Evolutionary conservation across 2,888 invertebrate species (phyloP).

Genomic region (Scaptomyza flava): DNA sequence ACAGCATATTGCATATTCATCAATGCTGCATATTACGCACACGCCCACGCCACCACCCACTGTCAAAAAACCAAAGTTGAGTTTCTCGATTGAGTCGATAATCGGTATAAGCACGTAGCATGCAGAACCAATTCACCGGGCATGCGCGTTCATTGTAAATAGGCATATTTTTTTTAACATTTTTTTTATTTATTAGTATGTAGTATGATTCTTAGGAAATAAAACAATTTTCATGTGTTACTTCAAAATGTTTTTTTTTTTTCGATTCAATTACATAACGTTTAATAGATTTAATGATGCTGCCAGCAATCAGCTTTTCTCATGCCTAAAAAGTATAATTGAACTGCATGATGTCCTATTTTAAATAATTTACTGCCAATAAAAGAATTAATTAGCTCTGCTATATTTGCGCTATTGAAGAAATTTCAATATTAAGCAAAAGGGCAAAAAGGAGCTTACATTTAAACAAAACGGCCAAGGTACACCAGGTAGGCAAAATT

Average conservation of each 20-base stretch:
- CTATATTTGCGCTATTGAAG: not conserved
- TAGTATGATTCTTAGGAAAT: conserved; percentile 38
- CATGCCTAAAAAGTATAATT: too few species aligned
- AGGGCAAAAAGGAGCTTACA: not conserved
- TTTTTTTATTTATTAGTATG: conserved; percentile 28
- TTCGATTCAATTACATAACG: not conserved
- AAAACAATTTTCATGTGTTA: conserved; percentile 23
- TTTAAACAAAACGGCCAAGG: conserved; percentile 1
- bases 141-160: conserved; percentile 26
- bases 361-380: too few species aligned
- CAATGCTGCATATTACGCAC: conserved; percentile 47
- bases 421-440: not conserved
- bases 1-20: conserved; percentile 48
- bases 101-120: conserved; percentile 86
- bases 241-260: not conserved
- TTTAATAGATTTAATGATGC: not conserved
- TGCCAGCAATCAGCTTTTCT: too few species aligned
- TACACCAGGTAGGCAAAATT: not conserved
- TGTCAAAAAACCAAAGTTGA: conserved; percentile 77
- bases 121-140: not conserved
- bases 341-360: too few species aligned
- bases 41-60: conserved; percentile 33
- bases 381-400: not conserved
- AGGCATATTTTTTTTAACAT: conserved; percentile 13
- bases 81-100: conserved; percentile 88